These are phyloP conservation scores for Guaruba guarouba DNA, from an alignment of 2,113 vertebrate genomes.

Conservation along the genomic window DNA sequence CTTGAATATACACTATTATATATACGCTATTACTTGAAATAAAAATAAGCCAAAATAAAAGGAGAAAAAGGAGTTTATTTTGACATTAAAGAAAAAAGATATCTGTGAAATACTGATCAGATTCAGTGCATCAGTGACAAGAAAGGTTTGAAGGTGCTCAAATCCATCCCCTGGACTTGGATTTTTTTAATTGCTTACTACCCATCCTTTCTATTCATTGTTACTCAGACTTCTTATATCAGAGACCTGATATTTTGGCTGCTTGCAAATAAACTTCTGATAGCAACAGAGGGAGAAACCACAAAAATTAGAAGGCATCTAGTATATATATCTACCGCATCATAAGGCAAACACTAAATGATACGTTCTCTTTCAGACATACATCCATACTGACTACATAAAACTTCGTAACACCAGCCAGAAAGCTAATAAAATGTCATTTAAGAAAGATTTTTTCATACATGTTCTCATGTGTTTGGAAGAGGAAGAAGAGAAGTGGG, in stretches of 20 bases:
- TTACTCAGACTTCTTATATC: neutral
- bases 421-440: neutral
- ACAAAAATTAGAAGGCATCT: neutral
- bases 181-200: neutral
- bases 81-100: neutral
- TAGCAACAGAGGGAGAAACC: neutral
- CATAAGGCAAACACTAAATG: neutral
- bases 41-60: neutral
- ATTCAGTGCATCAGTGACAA: neutral
- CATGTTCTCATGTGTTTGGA: neutral
- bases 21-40: neutral
- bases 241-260: neutral
- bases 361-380: neutral
- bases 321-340: neutral
- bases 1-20: neutral
- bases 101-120: neutral
- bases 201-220: neutral
- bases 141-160: neutral
- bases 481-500: neutral
- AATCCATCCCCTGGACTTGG: neutral
- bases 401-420: neutral
- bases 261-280: slow-evolving; percentile 10
- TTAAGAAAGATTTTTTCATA: neutral
- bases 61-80: neutral
- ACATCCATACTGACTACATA: neutral